phyloP scores from a whole-genome alignment of 2,797 vertebrate species.

The Aviceda cuculoides region DNA sequence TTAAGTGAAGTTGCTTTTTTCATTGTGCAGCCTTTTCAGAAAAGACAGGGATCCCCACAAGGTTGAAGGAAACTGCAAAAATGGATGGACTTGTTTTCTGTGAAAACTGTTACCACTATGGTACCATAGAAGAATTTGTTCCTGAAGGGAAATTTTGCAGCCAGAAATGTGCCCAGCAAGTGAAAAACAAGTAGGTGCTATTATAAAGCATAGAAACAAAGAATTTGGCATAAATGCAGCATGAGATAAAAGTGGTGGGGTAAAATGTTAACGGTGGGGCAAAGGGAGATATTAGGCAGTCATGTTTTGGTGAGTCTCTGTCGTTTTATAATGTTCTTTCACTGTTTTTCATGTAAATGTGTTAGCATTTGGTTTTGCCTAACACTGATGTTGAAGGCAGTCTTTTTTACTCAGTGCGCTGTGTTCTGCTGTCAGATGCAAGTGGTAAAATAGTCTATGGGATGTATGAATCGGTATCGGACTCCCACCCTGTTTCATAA shows the following conservation, averaged over 20 bases:
- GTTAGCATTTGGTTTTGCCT: not conserved
- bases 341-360: not conserved
- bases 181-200: slow-evolving; percentile 81
- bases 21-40: slow-evolving; percentile 77
- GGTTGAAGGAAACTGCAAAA: slow-evolving; percentile 75
- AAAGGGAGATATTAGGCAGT: not conserved
- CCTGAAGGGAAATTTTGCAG: slow-evolving; percentile 80
- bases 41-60: slow-evolving; percentile 71
- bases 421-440: not conserved
- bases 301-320: not conserved
- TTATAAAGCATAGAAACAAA: not conserved
- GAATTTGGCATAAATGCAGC: not conserved
- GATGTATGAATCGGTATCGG: slow-evolving; percentile 16
- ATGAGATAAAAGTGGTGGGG: not conserved
- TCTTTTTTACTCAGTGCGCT: not conserved
- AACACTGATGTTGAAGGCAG: not conserved
- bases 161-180: slow-evolving; percentile 79
- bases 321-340: not conserved
- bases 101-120: slow-evolving; percentile 81
- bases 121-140: slow-evolving; percentile 77
- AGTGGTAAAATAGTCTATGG: not conserved
- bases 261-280: not conserved
- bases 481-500: not conserved
- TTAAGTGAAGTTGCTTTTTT: slow-evolving; percentile 8
- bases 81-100: slow-evolving; percentile 79